These are phyloP conservation scores for Cotesia chilonis DNA, from an alignment of 1,140 invertebrate genomes.

Conservation along the genomic window DNA sequence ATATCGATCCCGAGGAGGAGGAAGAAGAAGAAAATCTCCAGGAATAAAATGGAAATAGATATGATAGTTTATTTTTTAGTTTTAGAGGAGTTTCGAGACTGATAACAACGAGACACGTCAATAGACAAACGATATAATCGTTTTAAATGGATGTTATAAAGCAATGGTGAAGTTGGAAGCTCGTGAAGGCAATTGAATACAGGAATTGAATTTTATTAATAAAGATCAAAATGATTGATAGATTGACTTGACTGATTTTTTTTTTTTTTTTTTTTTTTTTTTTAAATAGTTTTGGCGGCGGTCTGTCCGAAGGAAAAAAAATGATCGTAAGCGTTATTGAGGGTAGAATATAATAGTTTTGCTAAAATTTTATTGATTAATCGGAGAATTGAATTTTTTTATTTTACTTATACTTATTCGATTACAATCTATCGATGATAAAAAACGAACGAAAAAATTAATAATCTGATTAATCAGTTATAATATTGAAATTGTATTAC, in stretches of 20 bases:
- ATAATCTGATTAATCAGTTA: no score
- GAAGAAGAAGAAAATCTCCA: constrained; percentile 61
- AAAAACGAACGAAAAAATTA: no score
- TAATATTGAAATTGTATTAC: no score
- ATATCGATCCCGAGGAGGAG: constrained; percentile 63
- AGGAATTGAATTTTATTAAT: constrained; percentile 41
- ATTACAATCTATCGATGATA: no score
- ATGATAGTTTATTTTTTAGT: constrained; percentile 9
- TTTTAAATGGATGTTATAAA: neutral
- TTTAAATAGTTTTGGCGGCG: neutral
- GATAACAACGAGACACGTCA: constrained; percentile 38
- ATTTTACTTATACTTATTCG: no score
- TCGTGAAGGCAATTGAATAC: neutral
- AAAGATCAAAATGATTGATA: no score
- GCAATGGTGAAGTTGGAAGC: constrained; percentile 23
- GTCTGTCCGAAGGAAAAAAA: neutral
- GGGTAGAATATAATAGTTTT: no score
- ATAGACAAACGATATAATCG: neutral
- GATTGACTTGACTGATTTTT: neutral
- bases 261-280: neutral
- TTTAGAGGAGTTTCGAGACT: constrained; percentile 34
- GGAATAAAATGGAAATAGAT: constrained; percentile 50
- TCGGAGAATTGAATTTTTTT: no score
- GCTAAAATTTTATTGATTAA: no score
- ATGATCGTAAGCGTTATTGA: no score